Base-by-base conservation (phyloP, 2,888 invertebrate genomes). In the Neoscelio sp. region DNA sequence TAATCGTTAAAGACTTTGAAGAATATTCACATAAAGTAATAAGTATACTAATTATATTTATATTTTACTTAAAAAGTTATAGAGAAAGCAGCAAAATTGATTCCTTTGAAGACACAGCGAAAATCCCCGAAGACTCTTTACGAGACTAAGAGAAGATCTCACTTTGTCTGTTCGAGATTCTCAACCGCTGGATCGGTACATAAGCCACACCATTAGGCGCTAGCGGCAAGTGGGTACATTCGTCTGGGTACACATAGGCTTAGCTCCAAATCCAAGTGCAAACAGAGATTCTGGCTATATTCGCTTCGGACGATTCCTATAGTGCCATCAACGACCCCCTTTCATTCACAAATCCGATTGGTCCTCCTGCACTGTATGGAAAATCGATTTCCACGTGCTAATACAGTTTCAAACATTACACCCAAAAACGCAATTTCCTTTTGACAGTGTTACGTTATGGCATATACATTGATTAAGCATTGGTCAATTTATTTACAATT, bases 181-280 rank as follows among this genome's bases (percentile, higher is more conserved):
- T 74, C 80, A 83, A 83, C 83, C 82, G 80, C 77, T 74, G 80
- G 74, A 78, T 79, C 80, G 80, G 82, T 85, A 85, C 84, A 84
- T 87, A 87, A 87, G 87, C 88, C 85, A 80, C 82, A 86, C 88
- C 84, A 88, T 87, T 88, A 88, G 86, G 87, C 78, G 82, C 80
- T 80, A 82, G 78, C 83, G 85, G 86, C 86, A 87, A 87, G 87
- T 88, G 87, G 87, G 87, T 87, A 87, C 88, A 88, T 88, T 88
- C 87, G 88, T 88, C 88, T 88, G 87, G 85, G 88, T 85, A 88
- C 88, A 88, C 88, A 84, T 85, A 84, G 86, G 87, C 88, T 88
- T 87, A 87, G 86, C 84, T 88, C 87, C 86, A 87, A 87, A 87
- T 87, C 88, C 86, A 80, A 87, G 82, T 82, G 88, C 86, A 88